Percentiles rank a stretch among this genome's conserved stretches.
phyloP scores from a whole-genome alignment of 2,797 vertebrate species.

The Fundulus diaphanus region DNA sequence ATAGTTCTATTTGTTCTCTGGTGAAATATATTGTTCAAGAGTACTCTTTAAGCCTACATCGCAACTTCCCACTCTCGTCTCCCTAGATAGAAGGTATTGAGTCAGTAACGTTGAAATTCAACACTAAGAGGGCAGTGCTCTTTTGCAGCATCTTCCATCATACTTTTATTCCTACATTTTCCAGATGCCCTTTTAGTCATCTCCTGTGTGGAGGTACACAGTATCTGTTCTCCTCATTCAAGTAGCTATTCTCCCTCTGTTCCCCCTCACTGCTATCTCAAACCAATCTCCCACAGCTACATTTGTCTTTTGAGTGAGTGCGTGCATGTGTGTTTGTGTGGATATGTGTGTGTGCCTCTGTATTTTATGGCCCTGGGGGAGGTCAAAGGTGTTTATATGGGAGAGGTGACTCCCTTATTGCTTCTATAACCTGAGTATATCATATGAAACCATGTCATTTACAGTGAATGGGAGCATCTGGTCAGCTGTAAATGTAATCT shows the following conservation, averaged over 20 bases:
- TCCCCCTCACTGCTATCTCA: constrained; percentile 29
- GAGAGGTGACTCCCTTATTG: constrained; percentile 77
- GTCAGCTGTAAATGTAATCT: constrained; percentile 73
- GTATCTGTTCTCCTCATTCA: constrained; percentile 26
- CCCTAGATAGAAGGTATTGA: constrained; percentile 50
- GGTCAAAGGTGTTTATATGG: constrained; percentile 74
- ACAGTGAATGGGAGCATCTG: constrained; percentile 76
- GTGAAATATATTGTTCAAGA: constrained; percentile 42
- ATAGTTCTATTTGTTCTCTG: constrained; percentile 30
- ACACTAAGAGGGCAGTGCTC: constrained; percentile 52
- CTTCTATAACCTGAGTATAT: constrained; percentile 79
- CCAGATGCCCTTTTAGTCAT: constrained; percentile 57
- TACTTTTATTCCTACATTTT: constrained; percentile 62
- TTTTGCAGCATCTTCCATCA: constrained; percentile 58
- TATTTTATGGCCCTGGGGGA: constrained; percentile 65
- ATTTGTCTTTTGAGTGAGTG: constrained; percentile 47
- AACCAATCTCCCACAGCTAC: constrained; percentile 27
- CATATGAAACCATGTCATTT: constrained; percentile 75
- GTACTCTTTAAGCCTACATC: constrained; percentile 34
- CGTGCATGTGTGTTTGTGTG: neutral
- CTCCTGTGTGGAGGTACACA: constrained; percentile 42
- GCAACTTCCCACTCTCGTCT: constrained; percentile 57
- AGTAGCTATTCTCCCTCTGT: constrained; percentile 35
- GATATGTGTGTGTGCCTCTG: constrained; percentile 33
- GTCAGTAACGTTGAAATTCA: constrained; percentile 61